Percentiles rank a stretch among this genome's conserved stretches.
Evolutionary conservation across 2,113 vertebrate genomes (phyloP).

Genomic region (Cyanoliseus patagonus): DNA sequence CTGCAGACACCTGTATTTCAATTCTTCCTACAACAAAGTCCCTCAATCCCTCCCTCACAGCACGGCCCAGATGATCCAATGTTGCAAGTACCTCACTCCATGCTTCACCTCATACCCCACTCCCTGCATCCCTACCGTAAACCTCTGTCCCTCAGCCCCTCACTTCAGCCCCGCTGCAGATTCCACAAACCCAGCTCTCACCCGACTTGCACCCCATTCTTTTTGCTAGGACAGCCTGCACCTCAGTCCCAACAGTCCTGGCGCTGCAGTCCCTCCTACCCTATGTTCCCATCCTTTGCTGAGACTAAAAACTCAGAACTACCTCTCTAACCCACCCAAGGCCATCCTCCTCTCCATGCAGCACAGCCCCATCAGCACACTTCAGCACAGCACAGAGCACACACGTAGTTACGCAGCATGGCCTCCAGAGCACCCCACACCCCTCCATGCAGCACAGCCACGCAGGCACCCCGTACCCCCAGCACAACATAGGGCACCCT

Average conservation of each 20-base stretch:
- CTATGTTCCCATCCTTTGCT: neutral
- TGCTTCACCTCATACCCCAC: neutral
- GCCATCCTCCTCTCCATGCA: neutral
- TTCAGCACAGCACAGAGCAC: neutral
- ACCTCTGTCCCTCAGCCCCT: neutral
- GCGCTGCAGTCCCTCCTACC: neutral
- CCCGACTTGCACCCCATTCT: neutral
- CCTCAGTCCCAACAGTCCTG: neutral
- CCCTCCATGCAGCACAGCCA: neutral
- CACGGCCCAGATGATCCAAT: neutral
- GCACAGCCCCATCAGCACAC: neutral
- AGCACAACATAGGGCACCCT: neutral
- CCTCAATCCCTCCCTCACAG: neutral
- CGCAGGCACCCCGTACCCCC: neutral
- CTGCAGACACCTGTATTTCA: neutral
- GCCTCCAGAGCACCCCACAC: neutral
- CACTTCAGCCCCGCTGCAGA: neutral
- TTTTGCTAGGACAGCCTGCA: neutral
- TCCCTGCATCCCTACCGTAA: accelerated
- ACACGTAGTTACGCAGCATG: neutral
- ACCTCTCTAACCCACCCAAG: neutral
- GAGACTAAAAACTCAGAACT: neutral
- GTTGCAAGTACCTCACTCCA: neutral
- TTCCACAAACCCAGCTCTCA: neutral
- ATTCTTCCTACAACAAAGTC: neutral